Evolutionary conservation across 2,888 invertebrate species (phyloP), one percentile per base, ranked within the genome.

Genomic region (Ennomos quercinarius): DNA sequence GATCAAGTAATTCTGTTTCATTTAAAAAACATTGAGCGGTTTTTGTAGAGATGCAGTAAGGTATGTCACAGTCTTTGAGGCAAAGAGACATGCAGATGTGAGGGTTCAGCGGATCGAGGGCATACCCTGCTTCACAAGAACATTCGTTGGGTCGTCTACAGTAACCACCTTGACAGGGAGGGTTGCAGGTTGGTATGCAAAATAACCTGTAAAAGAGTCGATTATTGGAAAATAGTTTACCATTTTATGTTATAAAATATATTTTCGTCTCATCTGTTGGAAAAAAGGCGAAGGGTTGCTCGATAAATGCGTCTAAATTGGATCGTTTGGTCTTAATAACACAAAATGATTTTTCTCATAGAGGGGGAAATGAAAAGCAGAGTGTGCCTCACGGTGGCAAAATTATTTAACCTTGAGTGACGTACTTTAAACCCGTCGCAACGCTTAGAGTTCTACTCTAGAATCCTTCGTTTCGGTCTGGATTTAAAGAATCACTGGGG

Each of bases 141-240:
- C 76, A 77, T 8, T 51, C 56, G 40, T 72, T 68, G 0, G 77
- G 77, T 34, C 62, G 63, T 43, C 61, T 68, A 47, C 77, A 77
- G 49, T 63, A 68, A 11, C 77, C 74, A 51, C 74, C 68, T 9
- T 51, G 36, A 57, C 77, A 77, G 6, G 66, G 47, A 1, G 70
- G 68, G 10, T 65, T 48, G 53, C 77, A 77, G 9, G 62, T 5
- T 8, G 77, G 74, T 13, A 66, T 49, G 49, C 74, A 74, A 47
- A 68, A 63, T 27, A 71, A 58, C 43, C 74, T 74, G 59, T 45
- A 67, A 70, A 38, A 6, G 10, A 9, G n/a, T 11, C 2, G 5
- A 13, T 1, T 12, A 41, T 41, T 6, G 9, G 9, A 40, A 10
- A 11, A 40, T 6, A 40, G 8, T 40, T 40, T 4, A 8, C 5